These are phyloP conservation scores for Callipepla californica DNA, from an alignment of 2,113 vertebrate species.

Conservation along the genomic window DNA sequence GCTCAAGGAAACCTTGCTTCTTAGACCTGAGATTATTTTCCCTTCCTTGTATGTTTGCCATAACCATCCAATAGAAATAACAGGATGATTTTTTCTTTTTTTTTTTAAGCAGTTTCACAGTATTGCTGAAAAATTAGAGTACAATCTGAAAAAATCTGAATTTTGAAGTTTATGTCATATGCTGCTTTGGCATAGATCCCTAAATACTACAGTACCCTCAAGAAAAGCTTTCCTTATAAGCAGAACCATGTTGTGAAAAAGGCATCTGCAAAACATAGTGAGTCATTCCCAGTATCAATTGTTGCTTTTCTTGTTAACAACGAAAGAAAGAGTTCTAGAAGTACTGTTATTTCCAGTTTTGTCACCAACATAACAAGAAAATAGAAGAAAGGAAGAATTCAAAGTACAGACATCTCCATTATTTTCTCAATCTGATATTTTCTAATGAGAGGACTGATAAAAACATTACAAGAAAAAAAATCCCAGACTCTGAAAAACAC, in stretches of 20 bases:
- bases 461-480: not conserved
- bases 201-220: rapidly evolving
- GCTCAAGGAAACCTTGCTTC: not conserved
- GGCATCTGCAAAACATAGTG: not conserved
- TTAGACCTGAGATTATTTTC: not conserved
- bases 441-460: not conserved
- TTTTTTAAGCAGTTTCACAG: not conserved
- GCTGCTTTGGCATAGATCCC: not conserved
- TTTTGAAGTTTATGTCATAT: not conserved
- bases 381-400: not conserved
- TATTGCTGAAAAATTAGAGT: not conserved
- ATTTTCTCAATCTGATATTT: not conserved
- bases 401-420: not conserved
- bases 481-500: not conserved
- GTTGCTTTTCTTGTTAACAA: not conserved
- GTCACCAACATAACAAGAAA: not conserved
- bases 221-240: not conserved
- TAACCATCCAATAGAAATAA: not conserved
- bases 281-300: not conserved
- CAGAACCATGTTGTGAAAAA: not conserved
- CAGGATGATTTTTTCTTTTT: not conserved
- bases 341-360: not conserved
- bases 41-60: not conserved
- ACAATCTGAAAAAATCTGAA: not conserved
- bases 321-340: not conserved